Evolutionary conservation across 2,797 vertebrate genomes (phyloP).

Genomic region (Sebastes steindachneri): DNA sequence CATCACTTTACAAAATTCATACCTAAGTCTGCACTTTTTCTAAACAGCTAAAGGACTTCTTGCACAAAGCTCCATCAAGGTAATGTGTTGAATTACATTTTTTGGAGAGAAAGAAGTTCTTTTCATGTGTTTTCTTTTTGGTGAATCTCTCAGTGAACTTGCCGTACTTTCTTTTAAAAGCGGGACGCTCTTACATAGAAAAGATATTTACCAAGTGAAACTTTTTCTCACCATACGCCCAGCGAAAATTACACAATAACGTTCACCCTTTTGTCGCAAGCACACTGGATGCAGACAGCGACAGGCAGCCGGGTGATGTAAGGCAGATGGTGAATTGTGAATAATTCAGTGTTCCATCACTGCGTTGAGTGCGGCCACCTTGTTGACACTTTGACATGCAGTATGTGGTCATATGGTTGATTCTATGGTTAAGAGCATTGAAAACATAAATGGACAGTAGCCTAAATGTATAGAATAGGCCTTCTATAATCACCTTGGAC

Average conservation of each 20-base stretch:
- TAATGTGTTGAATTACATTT: neutral
- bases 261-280: neutral
- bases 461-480: neutral
- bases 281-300: neutral
- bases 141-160: neutral
- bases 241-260: neutral
- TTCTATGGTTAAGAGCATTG: neutral
- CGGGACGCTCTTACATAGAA: neutral
- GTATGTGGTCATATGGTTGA: neutral
- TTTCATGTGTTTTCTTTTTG: neutral
- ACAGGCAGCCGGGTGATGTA: conserved; percentile 6
- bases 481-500: neutral
- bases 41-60: neutral
- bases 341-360: conserved; percentile 26
- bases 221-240: neutral
- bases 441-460: neutral
- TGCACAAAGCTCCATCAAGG: neutral
- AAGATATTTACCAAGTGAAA: neutral
- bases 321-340: conserved; percentile 30
- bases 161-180: no score
- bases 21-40: neutral
- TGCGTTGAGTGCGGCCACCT: neutral
- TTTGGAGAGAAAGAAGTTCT: neutral
- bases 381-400: conserved; percentile 28
- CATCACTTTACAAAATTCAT: neutral